Conservation (phyloP, 2,888 invertebrate species). For the Caenorhabditis uteleia region DNA sequence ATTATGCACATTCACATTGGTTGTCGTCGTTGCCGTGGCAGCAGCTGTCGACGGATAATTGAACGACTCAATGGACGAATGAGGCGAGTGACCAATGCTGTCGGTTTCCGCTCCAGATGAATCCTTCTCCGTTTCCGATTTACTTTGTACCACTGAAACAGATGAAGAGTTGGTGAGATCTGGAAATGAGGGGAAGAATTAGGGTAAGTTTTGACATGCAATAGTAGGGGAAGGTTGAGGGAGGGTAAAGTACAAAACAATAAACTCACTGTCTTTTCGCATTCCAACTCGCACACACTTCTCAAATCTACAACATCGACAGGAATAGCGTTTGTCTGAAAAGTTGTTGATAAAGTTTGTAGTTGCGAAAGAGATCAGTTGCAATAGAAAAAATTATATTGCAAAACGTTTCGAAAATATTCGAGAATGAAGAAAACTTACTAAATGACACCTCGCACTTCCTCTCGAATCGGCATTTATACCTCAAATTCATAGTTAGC, state of each 20-base stretch:
- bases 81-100: conserved; percentile 26
- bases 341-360: neutral
- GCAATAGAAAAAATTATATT: too few species aligned
- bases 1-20: conserved; percentile 1
- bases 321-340: conserved; percentile 50
- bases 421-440: conserved; percentile 13
- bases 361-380: conserved; percentile 23
- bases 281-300: conserved; percentile 45
- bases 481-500: conserved; percentile 35
- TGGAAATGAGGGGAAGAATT: conserved; percentile 24
- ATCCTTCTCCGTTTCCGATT: conserved; percentile 29
- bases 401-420: too few species aligned
- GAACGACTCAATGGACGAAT: conserved; percentile 25
- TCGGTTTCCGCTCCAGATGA: conserved; percentile 27
- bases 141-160: conserved; percentile 43
- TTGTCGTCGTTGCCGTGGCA: too few species aligned
- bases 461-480: conserved; percentile 42
- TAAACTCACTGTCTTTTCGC: conserved; percentile 42
- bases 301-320: conserved; percentile 40
- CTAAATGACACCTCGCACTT: conserved; percentile 48
- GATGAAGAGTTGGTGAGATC: conserved; percentile 29
- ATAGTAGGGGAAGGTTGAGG: too few species aligned
- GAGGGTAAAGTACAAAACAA: too few species aligned
- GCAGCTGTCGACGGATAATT: too few species aligned
- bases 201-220: too few species aligned